Conservation (phyloP, 2,113 vertebrate genomes). For the Pedionomus torquatus region DNA sequence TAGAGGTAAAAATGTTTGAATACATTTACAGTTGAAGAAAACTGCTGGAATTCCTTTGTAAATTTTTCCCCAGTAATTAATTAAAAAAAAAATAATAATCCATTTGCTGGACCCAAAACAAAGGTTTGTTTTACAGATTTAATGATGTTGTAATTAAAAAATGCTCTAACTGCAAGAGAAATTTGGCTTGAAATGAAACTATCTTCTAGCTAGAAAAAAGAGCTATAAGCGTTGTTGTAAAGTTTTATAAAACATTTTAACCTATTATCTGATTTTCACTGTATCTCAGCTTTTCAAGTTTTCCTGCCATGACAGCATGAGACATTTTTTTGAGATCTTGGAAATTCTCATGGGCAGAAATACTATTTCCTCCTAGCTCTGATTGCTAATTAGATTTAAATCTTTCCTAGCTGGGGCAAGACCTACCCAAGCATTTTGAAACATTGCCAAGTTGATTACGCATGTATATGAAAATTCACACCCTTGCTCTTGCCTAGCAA, state of each 20-base stretch:
- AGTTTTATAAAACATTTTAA: not conserved
- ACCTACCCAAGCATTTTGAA: slow-evolving; percentile 12
- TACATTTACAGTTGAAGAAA: not conserved
- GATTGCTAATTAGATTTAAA: slow-evolving; percentile 21
- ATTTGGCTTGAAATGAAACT: not conserved
- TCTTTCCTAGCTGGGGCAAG: slow-evolving; percentile 4
- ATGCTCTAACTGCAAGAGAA: not conserved
- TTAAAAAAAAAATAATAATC: not conserved
- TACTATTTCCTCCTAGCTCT: not conserved
- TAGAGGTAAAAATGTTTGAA: not conserved
- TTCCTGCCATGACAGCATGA: not conserved
- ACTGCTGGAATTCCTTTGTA: not conserved
- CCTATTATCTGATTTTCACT: not conserved
- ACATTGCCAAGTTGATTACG: not conserved
- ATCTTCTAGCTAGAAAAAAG: not conserved
- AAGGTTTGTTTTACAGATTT: not conserved
- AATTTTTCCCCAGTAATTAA: not conserved
- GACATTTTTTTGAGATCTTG: not conserved
- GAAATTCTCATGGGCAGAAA: slow-evolving; percentile 20
- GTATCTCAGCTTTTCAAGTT: not conserved
- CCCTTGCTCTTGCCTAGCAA: not conserved
- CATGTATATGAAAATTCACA: not conserved
- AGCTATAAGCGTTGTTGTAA: not conserved
- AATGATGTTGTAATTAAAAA: not conserved
- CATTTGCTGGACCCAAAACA: not conserved